Base-by-base conservation (phyloP, 2,113 vertebrate genomes). In the Lathamus discolor region DNA sequence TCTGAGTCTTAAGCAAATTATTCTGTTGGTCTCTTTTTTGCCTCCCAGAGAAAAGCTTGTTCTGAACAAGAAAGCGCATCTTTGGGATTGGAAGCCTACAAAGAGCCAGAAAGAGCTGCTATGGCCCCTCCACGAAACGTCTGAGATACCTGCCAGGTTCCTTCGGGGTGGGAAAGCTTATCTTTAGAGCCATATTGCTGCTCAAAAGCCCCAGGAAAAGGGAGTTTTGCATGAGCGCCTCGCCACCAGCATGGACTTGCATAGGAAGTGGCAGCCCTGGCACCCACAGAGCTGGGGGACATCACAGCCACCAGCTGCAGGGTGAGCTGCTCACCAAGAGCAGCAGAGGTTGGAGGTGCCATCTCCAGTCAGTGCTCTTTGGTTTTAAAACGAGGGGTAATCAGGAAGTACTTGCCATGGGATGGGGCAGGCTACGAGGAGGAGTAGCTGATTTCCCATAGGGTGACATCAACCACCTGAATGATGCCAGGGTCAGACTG, bases 1-100 rank as follows among this genome's bases (percentile, higher is more conserved):
- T 88, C 55, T 59, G 74, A 96, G 28, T 93, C 88, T 95, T 95
- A 84, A 92, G 80, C 62, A 95, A 96, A 96, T 95, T 96, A 95
- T 95, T 92, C 93, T 82, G 73, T 86, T 93, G 90, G 92, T 90
- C 85, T 89, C 6, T 24, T 57, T 52, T 70, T 68, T n/a, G 14
- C 41, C 67, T 29, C 16, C 4, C 17, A 8, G 51, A 91, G 37
- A 66, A 76, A 54, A 75, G 25, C 39, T 92, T 81, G 25, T 37
- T 88, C 46, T 75, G 46, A 64, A 81, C 95, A 86, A 74, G 39
- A 77, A 94, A 83, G 61, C 61, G 44, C 39, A 63, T 16, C 28
- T 93, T 86, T 43, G 51, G 49, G 35, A 39, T 44, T 67, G 64
- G 61, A 92, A 86, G 61, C 10, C 24, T n/a, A 46, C 11, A 86